These are phyloP conservation scores for Lepidurus apus DNA, from an alignment of 1,140 invertebrate species.

Conservation along the genomic window DNA sequence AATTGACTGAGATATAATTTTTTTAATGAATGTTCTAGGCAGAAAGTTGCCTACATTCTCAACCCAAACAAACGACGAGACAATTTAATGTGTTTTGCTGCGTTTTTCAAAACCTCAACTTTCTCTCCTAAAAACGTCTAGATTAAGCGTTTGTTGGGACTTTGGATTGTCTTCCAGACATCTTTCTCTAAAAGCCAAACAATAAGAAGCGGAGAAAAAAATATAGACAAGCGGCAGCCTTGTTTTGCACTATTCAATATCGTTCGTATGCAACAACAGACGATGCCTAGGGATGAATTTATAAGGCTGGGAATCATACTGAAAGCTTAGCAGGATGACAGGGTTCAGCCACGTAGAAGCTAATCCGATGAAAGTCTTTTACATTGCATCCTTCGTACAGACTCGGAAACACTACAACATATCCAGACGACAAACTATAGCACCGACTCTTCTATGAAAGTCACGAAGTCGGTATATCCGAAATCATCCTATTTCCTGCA, in stretches of 20 bases:
- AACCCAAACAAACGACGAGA: too few relatives aligned
- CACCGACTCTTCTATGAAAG: neutral
- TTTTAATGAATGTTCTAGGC: too few relatives aligned
- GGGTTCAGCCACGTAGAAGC: neutral
- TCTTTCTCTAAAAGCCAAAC: too few relatives aligned
- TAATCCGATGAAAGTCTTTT: conserved; percentile 5
- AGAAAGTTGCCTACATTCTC: too few relatives aligned
- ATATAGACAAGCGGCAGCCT: neutral
- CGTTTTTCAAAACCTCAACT: too few relatives aligned
- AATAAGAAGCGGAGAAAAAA: neutral
- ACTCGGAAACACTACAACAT: conserved; percentile 12
- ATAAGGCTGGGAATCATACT: neutral
- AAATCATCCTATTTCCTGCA: neutral
- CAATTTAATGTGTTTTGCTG: too few relatives aligned
- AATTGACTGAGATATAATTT: too few relatives aligned
- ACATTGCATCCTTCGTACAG: neutral
- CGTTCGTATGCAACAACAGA: neutral
- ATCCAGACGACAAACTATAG: neutral
- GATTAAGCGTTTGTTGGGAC: too few relatives aligned
- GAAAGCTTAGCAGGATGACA: conserved; percentile 2
- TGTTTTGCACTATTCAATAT: neutral
- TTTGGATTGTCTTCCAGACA: too few relatives aligned
- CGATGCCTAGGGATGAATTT: neutral
- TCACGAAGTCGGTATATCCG: neutral
- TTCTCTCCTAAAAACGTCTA: too few relatives aligned